Conservation (phyloP, 2,797 vertebrate genomes). For the Melanotaenia pygmaea region DNA sequence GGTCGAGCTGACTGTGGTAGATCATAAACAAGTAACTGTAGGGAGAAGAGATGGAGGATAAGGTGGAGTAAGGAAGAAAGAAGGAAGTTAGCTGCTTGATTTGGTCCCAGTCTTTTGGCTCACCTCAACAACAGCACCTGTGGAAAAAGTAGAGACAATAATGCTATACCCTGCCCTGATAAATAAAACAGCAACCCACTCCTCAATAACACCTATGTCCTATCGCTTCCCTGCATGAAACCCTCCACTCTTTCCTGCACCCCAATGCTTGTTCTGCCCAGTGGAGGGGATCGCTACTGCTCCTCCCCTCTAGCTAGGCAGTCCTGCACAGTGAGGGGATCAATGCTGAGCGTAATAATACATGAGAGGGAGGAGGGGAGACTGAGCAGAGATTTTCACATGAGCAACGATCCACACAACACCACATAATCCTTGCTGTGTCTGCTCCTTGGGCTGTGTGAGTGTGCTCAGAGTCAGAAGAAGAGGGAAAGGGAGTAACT, state of each 20-base stretch:
- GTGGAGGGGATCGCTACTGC: conserved; percentile 47
- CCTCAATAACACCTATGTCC: conserved; percentile 22
- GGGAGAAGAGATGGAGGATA: conserved; percentile 36
- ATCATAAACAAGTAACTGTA: conserved; percentile 34
- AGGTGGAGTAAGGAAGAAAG: conserved; percentile 36
- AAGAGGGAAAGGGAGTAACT: conserved; percentile 33
- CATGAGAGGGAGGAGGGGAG: conserved; percentile 72
- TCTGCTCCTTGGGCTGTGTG: conserved; percentile 54
- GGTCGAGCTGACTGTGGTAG: conserved; percentile 40
- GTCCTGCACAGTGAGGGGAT: conserved; percentile 77
- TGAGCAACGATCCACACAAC: conserved; percentile 70
- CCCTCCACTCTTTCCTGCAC: conserved; percentile 37
- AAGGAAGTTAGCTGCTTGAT: conserved; percentile 56
- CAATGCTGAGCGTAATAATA: conserved; percentile 75
- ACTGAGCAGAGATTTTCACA: conserved; percentile 84
- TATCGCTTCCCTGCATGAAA: conserved; percentile 36
- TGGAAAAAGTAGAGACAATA: conserved; percentile 81
- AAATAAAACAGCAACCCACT: conserved; percentile 34
- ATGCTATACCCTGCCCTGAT: conserved; percentile 51
- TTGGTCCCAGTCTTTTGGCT: conserved; percentile 24
- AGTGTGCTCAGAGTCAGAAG: conserved; percentile 28
- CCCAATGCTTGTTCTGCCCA: conserved; percentile 48
- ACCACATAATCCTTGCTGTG: conserved; percentile 51
- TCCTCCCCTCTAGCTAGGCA: conserved; percentile 72
- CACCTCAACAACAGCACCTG: conserved; percentile 61